Base-by-base conservation (phyloP, 2,113 vertebrate species). In the Corydoras maculifer region DNA sequence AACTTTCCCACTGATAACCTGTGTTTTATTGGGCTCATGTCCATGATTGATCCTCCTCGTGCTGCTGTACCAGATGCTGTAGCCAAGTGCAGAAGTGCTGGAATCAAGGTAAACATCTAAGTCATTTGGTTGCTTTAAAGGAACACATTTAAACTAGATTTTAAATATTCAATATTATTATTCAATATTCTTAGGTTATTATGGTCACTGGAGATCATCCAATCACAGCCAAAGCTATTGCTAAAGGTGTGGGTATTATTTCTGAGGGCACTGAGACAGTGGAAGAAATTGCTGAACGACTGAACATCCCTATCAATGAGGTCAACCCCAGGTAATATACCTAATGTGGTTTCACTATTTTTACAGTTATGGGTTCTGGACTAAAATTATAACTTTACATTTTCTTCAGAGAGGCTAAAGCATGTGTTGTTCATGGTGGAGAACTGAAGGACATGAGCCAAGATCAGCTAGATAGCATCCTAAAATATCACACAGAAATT, bases 181-280 rank as follows among this genome's bases (percentile, higher is more conserved):
- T 3, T 11, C 8, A 3, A 59, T 10, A 35, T 64, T 10, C 48
- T 53, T 32, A 94, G 94, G 93, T 96, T 63, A 95, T 96, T 82
- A 95, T 96, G 94, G 92, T 96, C 14, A 96, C 93, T 0, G 94
- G 94, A 11, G 94, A 96, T 74, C 94, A 96, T 82, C 94, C 94
- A 9, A 96, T 97, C 85, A 95, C 93, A 3, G 94, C 93, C 73
- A 97, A 94, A 75, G 94, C 94, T 75, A 96, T 96, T 0, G 94
- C 94, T 75, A 95, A 92, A 64, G 93, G 93, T 0, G 93, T 96
- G 18, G 94, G 93, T 4, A 96, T 96, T 77, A 96, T 96, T 73
- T 95, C 94, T 0, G 94, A 96, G 76, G 93, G 91, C 65, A 96
- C 91, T 0, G 94, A 95, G 86, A 96, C 94, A 0, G 91, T 95